Evolutionary conservation across 2,113 vertebrate species (phyloP), one percentile per base, ranked within the genome.

Genomic region (Ibidorhyncha struthersii): DNA sequence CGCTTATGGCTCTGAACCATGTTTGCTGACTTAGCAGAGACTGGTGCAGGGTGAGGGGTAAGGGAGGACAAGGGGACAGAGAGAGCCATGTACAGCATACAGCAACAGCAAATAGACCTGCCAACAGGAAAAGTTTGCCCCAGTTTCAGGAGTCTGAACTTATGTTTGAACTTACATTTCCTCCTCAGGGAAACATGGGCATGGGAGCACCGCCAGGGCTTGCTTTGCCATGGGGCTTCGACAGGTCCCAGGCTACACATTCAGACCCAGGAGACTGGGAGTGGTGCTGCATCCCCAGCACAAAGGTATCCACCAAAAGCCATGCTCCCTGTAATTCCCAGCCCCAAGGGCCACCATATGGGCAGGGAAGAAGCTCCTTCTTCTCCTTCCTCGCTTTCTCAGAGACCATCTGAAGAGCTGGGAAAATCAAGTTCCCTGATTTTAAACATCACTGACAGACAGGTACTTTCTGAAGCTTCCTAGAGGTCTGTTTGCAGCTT

Each of bases 81-180:
- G n/a, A 6, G 43, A 26, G 26, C 2, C 0, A 1, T 5, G 16
- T 27, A 23, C 3, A 70, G 63, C 41, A 23, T 22, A 38, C 0
- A 4, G 43, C 41, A 56, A 20, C 2, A 74, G 34, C n/a, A 82
- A 80, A 36, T 17, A 76, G 27, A 43, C 9, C 21, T 61, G 40
- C 15, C 52, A 50, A 49, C 0, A 3, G 45, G 34, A 73, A 83
- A 78, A 6, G 30, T 29, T 34, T 18, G 11, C 11, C 40, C 3
- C 14, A 18, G 17, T 34, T 91, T 89, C 45, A 59, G 50, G 36
- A 41, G 8, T 26, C 19, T 38, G 34, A 86, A 53, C 8, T 47
- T 27, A 14, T 1, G 4, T 71, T 76, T 47, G 19, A 69, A 58
- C 6, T 50, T 25, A 50, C 8, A 5, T 55, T 77, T 89, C 50